Percentiles rank a stretch among this genome's conserved stretches.
Evolutionary conservation across 2,797 vertebrate genomes (phyloP).

Genomic region (Chelon labrosus): DNA sequence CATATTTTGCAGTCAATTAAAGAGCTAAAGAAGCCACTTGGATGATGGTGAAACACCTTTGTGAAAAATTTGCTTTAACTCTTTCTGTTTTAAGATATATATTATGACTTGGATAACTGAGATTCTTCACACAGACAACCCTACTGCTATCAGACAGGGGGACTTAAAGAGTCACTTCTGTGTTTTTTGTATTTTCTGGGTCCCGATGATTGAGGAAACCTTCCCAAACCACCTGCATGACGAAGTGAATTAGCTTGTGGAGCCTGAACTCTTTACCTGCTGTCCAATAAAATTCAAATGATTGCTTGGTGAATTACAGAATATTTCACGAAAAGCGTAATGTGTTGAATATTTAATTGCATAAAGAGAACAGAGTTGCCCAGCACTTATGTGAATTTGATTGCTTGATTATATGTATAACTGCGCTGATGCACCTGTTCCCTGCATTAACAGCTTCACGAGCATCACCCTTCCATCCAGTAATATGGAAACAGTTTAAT

Average conservation of each 20-base stretch:
- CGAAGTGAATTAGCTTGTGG: neutral
- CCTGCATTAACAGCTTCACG: conserved; percentile 19
- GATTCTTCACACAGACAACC: too few species aligned
- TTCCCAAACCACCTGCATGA: neutral
- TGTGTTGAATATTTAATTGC: conserved; percentile 22
- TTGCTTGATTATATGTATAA: conserved; percentile 38
- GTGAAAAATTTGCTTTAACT: too few species aligned
- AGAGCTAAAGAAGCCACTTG: too few species aligned
- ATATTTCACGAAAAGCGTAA: conserved; percentile 7
- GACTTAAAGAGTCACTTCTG: too few species aligned
- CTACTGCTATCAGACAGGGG: too few species aligned
- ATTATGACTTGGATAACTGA: too few species aligned
- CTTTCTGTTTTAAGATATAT: too few species aligned
- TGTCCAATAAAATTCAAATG: conserved; percentile 6
- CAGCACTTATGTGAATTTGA: conserved; percentile 14
- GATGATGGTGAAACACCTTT: too few species aligned
- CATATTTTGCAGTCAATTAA: too few species aligned
- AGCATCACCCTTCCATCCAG: conserved; percentile 23
- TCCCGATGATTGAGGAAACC: too few species aligned
- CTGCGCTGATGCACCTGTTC: conserved; percentile 13
- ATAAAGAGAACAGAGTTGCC: neutral
- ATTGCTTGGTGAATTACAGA: neutral
- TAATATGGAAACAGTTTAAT: conserved; percentile 44
- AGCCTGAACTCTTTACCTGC: conserved; percentile 1
- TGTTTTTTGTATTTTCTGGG: neutral